These are phyloP conservation scores for Hylaea fasciaria DNA, from an alignment of 2,888 invertebrate genomes.

Conservation along the genomic window DNA sequence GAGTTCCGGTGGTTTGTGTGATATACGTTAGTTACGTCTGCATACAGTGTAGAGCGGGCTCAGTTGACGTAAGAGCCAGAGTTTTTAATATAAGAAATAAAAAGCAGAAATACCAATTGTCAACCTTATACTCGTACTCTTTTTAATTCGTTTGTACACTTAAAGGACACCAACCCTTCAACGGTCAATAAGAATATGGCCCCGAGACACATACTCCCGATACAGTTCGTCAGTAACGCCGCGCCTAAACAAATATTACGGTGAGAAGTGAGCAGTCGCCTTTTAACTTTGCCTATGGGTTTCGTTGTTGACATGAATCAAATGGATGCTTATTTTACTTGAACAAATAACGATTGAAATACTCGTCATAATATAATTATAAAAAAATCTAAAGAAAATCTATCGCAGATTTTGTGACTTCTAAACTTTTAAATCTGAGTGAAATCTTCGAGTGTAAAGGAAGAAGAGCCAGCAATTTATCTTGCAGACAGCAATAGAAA, in stretches of 20 bases:
- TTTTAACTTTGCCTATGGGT: constrained; percentile 39
- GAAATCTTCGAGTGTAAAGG: constrained; percentile 16
- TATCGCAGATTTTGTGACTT: not conserved
- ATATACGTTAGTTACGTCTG: too few relatives aligned
- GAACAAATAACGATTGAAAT: constrained; percentile 11
- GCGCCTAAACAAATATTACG: constrained; percentile 53
- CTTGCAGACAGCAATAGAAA: constrained; percentile 23
- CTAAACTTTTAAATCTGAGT: constrained; percentile 12
- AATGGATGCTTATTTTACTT: constrained; percentile 15
- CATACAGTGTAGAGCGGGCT: too few relatives aligned
- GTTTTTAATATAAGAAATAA: too few relatives aligned
- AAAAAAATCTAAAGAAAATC: not conserved
- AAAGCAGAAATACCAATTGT: too few relatives aligned
- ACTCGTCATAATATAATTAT: not conserved
- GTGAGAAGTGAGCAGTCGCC: constrained; percentile 49
- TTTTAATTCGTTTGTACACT: constrained; percentile 16
- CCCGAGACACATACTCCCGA: too few relatives aligned
- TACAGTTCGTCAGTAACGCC: constrained; percentile 25
- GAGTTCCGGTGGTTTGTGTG: too few relatives aligned
- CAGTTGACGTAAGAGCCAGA: too few relatives aligned
- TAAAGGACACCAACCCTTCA: constrained; percentile 13
- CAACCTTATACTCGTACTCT: not conserved
- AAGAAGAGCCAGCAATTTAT: constrained; percentile 25
- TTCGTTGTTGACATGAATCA: constrained; percentile 28
- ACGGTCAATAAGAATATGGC: constrained; percentile 23